Evolutionary conservation across 2,113 vertebrate genomes (phyloP).

Genomic region (Gadus chalcogrammus): DNA sequence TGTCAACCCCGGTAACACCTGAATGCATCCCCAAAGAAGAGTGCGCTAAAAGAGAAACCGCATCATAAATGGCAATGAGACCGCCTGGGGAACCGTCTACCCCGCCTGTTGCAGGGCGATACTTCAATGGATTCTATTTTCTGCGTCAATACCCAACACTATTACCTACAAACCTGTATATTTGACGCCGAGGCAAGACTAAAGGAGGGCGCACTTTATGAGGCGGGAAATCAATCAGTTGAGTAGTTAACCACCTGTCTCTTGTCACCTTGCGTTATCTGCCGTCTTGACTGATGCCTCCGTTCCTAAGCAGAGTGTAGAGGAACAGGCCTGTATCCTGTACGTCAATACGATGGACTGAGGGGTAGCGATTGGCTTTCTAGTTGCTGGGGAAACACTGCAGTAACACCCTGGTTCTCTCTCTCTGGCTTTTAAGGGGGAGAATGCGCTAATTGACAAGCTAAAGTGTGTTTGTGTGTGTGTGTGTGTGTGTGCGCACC

Average conservation of each 20-base stretch:
- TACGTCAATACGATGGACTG: slow-evolving; percentile 34
- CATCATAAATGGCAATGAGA: too few species aligned
- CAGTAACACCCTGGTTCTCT: slow-evolving; percentile 33
- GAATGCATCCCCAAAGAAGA: too few species aligned
- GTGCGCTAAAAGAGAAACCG: too few species aligned
- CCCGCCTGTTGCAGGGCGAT: too few species aligned
- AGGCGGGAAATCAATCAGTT: slow-evolving; percentile 11
- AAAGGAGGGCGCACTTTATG: background rate
- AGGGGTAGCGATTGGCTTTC: slow-evolving; percentile 39
- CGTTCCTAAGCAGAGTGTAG: slow-evolving; percentile 11
- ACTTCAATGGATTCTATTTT: too few species aligned
- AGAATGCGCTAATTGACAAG: slow-evolving; percentile 12
- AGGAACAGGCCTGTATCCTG: slow-evolving; percentile 14
- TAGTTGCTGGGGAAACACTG: slow-evolving; percentile 28
- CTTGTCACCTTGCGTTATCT: background rate
- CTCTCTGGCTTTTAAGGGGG: slow-evolving; percentile 1
- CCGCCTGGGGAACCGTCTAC: too few species aligned
- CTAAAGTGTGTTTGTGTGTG: slow-evolving; percentile 25
- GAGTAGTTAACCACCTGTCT: background rate
- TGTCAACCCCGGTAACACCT: too few species aligned
- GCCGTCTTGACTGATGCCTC: slow-evolving; percentile 1
- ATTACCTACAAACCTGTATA: background rate
- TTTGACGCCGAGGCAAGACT: slow-evolving; percentile 13
- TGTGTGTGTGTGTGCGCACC: slow-evolving; percentile 24
- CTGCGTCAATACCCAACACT: too few species aligned